Evolutionary conservation across 1,140 invertebrate species (phyloP).

Genomic region (Scaptomyza hsui): DNA sequence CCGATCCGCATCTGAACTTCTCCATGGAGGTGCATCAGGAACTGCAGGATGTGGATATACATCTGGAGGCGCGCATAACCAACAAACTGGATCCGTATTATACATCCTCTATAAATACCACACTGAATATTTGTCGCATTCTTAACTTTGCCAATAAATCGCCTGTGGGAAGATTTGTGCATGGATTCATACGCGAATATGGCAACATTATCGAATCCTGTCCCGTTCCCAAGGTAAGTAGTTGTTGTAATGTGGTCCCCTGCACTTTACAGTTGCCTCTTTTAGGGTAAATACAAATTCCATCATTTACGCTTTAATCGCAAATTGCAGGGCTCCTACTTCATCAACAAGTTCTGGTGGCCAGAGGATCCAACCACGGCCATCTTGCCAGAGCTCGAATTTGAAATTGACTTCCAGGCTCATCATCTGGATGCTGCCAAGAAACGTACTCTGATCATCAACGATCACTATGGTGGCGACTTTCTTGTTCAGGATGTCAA

Average conservation of each 20-base stretch:
- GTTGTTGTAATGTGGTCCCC: neutral
- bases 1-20: conserved; percentile 76
- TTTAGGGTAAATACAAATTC: conserved; percentile 62
- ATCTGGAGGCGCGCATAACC: conserved; percentile 54
- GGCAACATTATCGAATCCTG: conserved; percentile 72
- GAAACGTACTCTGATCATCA: conserved; percentile 67
- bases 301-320: conserved; percentile 50
- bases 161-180: conserved; percentile 66
- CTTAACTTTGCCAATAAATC: conserved; percentile 64
- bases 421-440: conserved; percentile 61
- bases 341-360: conserved; percentile 78
- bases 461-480: conserved; percentile 69
- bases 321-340: conserved; percentile 78
- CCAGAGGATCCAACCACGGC: conserved; percentile 73
- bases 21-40: conserved; percentile 71
- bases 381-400: conserved; percentile 73
- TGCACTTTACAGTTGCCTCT: conserved; percentile 22
- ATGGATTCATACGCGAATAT: conserved; percentile 66
- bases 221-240: conserved; percentile 70
- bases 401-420: conserved; percentile 65
- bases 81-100: conserved; percentile 70
- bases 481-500: conserved; percentile 70
- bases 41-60: conserved; percentile 63
- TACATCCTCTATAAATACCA: conserved; percentile 57
- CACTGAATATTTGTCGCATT: conserved; percentile 70